Percentiles rank a stretch among this genome's conserved stretches.
phyloP scores from a whole-genome alignment of 2,113 vertebrate genomes.

The Nematolebias whitei region DNA sequence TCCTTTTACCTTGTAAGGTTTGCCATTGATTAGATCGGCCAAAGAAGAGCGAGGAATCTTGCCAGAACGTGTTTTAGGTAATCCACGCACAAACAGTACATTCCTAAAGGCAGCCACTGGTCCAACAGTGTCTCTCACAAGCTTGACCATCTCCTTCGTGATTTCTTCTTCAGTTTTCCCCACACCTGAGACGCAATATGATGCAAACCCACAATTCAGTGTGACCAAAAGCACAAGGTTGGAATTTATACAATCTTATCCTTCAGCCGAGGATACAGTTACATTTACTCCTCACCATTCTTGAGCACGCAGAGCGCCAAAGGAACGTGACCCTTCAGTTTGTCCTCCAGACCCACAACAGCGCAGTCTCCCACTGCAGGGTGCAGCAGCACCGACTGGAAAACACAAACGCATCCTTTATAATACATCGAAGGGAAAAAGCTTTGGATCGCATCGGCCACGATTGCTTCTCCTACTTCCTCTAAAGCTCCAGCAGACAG shows the following conservation, averaged over 20 bases:
- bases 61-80: constrained; percentile 96
- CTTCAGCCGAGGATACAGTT: too few relatives aligned
- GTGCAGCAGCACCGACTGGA: constrained; percentile 87
- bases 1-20: constrained; percentile 85
- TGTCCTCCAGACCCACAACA: constrained; percentile 92
- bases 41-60: constrained; percentile 93
- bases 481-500: constrained; percentile 93
- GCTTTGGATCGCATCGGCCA: too few relatives aligned
- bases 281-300: constrained; percentile 80
- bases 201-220: not conserved
- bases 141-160: constrained; percentile 82
- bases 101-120: constrained; percentile 93
- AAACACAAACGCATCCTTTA: constrained; percentile 20
- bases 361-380: constrained; percentile 89
- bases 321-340: constrained; percentile 91
- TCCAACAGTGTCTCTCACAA: constrained; percentile 86
- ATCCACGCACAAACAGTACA: constrained; percentile 84
- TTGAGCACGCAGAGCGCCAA: constrained; percentile 90
- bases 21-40: constrained; percentile 87
- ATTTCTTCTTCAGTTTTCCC: constrained; percentile 73
- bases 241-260: too few relatives aligned
- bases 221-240: too few relatives aligned
- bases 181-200: constrained; percentile 73
- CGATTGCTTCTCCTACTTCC: constrained; percentile 80
- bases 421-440: not conserved